These are phyloP conservation scores for Liodrosophila aerea DNA, from an alignment of 2,888 invertebrate species.

Conservation along the genomic window DNA sequence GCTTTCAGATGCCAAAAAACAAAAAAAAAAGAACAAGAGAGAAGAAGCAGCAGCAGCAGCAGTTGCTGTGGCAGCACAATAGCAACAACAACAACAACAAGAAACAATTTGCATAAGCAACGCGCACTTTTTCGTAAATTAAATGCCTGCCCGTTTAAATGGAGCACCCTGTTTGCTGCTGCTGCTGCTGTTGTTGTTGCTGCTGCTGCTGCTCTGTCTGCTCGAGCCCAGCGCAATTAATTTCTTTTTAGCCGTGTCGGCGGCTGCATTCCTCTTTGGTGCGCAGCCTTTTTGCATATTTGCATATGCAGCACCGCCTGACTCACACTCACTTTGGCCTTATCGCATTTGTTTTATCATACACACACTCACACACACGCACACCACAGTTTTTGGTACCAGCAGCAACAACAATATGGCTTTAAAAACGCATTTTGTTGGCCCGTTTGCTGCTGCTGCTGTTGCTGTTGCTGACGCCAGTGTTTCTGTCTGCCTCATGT, in stretches of 20 bases:
- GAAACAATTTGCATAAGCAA: slow-evolving; percentile 78
- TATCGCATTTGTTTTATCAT: slow-evolving; percentile 77
- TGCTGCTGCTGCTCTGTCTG: slow-evolving; percentile 38
- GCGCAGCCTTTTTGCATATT: slow-evolving; percentile 66
- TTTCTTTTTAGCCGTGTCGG: slow-evolving; percentile 78
- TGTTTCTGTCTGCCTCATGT: slow-evolving; percentile 43
- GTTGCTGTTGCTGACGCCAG: slow-evolving; percentile 68
- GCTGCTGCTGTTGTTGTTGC: slow-evolving; percentile 20
- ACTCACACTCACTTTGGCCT: slow-evolving; percentile 73
- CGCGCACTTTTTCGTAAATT: slow-evolving; percentile 79
- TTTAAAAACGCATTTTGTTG: slow-evolving; percentile 75
- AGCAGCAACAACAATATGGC: slow-evolving; percentile 35
- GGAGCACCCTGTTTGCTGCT: slow-evolving; percentile 70
- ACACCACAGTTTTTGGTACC: slow-evolving; percentile 35
- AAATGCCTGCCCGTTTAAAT: slow-evolving; percentile 70
- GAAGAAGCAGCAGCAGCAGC: slow-evolving; percentile 43
- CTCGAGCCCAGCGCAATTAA: slow-evolving; percentile 74
- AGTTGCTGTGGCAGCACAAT: slow-evolving; percentile 28
- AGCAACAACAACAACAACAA: slow-evolving; percentile 29
- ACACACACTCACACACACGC: slow-evolving; percentile 41
- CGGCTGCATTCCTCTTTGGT: slow-evolving; percentile 71
- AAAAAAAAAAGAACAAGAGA: slow-evolving; percentile 17
- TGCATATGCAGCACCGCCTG: slow-evolving; percentile 67
- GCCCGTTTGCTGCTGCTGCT: slow-evolving; percentile 35
- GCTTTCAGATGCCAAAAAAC: slow-evolving; percentile 62